Evolutionary conservation across 2,888 invertebrate species (phyloP).

Genomic region (Drosophila kuntzei): DNA sequence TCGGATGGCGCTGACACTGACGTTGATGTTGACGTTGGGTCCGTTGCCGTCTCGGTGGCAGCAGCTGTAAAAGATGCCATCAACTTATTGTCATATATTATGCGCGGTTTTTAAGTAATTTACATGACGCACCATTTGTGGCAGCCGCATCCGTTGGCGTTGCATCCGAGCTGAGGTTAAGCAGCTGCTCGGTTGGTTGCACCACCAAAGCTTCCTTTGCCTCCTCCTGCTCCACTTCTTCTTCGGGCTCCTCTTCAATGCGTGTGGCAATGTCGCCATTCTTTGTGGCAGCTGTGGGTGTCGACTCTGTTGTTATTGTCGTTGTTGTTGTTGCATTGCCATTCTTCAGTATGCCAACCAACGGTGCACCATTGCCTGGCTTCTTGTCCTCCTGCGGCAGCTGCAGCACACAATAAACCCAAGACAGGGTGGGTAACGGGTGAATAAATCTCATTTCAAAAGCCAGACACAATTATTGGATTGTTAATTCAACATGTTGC

Average conservation of each 20-base stretch:
- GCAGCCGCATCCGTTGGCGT: constrained; percentile 51
- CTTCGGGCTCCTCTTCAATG: constrained; percentile 73
- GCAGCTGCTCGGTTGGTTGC: constrained; percentile 33
- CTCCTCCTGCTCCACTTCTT: constrained; percentile 45
- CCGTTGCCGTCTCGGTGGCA: constrained; percentile 16
- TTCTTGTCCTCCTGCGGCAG: constrained; percentile 84
- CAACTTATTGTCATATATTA: constrained; percentile 36
- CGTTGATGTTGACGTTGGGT: not conserved
- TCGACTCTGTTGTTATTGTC: constrained; percentile 50
- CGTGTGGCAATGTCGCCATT: constrained; percentile 69
- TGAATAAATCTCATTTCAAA: constrained; percentile 53
- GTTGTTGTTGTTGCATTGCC: constrained; percentile 73
- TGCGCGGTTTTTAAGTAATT: constrained; percentile 53
- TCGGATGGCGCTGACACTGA: not conserved
- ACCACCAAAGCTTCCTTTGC: not conserved
- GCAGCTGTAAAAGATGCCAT: constrained; percentile 35
- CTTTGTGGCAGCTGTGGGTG: constrained; percentile 59
- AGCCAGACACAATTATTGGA: constrained; percentile 24
- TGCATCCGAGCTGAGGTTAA: constrained; percentile 35
- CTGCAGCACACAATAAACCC: constrained; percentile 54
- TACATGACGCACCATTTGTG: constrained; percentile 61
- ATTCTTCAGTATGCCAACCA: constrained; percentile 85
- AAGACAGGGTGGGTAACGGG: not conserved
- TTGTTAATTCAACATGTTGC: constrained; percentile 45
- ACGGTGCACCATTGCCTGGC: constrained; percentile 80